A percentile compares a stretch with the other conserved stretches of the same genome.
These are phyloP conservation scores for Psettodes erumei DNA, from an alignment of 2,113 vertebrate species.

Conservation along the genomic window DNA sequence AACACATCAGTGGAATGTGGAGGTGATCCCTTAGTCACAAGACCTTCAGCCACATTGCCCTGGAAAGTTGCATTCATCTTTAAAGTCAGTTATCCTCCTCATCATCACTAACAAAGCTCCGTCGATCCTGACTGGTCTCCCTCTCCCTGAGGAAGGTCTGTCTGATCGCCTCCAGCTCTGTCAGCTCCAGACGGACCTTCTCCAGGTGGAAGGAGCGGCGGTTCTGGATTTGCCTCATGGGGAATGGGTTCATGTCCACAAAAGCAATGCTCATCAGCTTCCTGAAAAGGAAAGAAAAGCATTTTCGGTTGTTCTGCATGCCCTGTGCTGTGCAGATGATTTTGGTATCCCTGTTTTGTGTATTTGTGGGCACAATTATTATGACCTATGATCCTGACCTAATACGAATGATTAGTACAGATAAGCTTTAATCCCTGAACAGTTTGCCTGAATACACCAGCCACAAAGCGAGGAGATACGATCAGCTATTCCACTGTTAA, in stretches of 20 bases:
- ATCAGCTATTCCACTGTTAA: not conserved
- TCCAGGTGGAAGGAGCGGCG: constrained; percentile 93
- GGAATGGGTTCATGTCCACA: constrained; percentile 97
- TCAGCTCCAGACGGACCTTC: constrained; percentile 94
- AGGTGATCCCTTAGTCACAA: constrained; percentile 21
- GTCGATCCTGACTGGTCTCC: constrained; percentile 87
- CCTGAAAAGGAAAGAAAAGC: constrained; percentile 72
- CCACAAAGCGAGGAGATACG: accelerated
- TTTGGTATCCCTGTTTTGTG: not conserved
- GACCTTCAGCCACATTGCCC: not conserved
- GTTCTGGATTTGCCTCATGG: constrained; percentile 95
- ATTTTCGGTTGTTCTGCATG: not conserved
- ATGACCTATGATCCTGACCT: no score
- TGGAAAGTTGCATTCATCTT: not conserved
- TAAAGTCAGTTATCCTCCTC: constrained; percentile 88
- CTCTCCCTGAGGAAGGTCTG: constrained; percentile 94
- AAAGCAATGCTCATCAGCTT: constrained; percentile 94
- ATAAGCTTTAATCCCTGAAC: not conserved
- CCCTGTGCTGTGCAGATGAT: not conserved
- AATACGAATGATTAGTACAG: not conserved
- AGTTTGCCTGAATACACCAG: not conserved
- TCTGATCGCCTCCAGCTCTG: constrained; percentile 93
- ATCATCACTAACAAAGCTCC: constrained; percentile 93
- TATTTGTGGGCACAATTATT: no score
- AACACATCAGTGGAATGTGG: not conserved